phyloP scores from a whole-genome alignment of 2,113 vertebrate genomes.

The Acanthochromis polyacanthus region DNA sequence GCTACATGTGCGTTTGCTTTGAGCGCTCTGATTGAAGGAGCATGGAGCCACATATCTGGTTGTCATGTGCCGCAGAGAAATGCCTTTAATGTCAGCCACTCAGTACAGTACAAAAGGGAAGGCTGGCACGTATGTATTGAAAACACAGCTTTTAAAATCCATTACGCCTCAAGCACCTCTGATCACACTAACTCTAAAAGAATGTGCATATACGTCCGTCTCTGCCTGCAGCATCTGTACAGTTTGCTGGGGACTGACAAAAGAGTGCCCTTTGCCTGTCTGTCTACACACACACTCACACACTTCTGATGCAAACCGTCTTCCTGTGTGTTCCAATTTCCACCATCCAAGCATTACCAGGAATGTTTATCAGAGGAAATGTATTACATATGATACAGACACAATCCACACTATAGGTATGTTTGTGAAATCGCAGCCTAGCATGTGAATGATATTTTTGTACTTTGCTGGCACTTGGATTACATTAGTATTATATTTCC shows the following conservation, averaged over 20 bases:
- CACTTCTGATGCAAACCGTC: conserved; percentile 52
- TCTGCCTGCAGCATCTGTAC: neutral
- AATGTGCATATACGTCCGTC: conserved; percentile 40
- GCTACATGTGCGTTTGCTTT: conserved; percentile 75
- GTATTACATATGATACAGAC: conserved; percentile 48
- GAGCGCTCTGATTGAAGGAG: conserved; percentile 67
- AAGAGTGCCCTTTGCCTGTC: conserved; percentile 32
- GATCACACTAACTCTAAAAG: conserved; percentile 57
- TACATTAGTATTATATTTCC: conserved; percentile 56
- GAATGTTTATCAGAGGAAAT: conserved; percentile 60
- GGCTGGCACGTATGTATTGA: conserved; percentile 57
- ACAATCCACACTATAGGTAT: conserved; percentile 36
- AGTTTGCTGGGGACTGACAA: conserved; percentile 3
- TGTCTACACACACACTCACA: conserved; percentile 25
- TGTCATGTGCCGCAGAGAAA: conserved; percentile 73
- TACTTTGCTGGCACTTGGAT: conserved; percentile 9
- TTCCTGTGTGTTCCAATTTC: conserved; percentile 58
- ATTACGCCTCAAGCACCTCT: conserved; percentile 47
- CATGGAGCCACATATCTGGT: conserved; percentile 65
- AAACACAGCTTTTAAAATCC: conserved; percentile 65
- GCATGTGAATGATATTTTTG: conserved; percentile 37
- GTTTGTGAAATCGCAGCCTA: conserved; percentile 22
- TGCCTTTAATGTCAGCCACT: conserved; percentile 72
- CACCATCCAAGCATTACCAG: conserved; percentile 43
- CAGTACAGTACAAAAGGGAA: conserved; percentile 53